Base-by-base conservation (phyloP, 2,797 vertebrate genomes). In the Chrosomus eos region DNA sequence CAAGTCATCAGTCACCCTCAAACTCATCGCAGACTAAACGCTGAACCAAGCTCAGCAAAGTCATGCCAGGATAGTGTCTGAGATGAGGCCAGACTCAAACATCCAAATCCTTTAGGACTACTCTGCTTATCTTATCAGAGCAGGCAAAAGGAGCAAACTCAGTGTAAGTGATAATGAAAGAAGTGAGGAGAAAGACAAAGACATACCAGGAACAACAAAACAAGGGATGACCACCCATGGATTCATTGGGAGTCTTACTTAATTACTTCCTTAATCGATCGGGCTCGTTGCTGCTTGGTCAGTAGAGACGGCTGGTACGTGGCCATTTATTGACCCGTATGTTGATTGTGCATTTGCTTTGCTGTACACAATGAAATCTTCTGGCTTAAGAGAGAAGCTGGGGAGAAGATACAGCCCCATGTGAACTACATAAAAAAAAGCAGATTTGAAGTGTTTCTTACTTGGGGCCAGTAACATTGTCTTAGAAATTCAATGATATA, bases 201-300 rank as follows among this genome's bases (percentile, higher is more conserved):
- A 67, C 67, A 40, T 62, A 82, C 78, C 26, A n/a, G 51, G 82
- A 75, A 83, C 53, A 80, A 81, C 70, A 78, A 88, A 81, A 88
- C 68, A 85, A 83, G 88, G 87, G 88, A 87, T 85, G 78, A 82
- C 87, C 90, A 83, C 70, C 85, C 86, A 89, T 89, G 87, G 93
- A 91, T 91, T 90, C 90, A 91, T 87, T 81, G 86, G 89, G 89
- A 90, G 81, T 85, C 87, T 89, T 91, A 86, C 89, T 92, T 94
- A 93, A 94, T 94, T 93, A 92, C 90, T 90, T 93, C 91, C 92
- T 91, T 76, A 86, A 92, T 93, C 90, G 87, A 94, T 93, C 87
- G 82, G 83, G 26, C 66, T 89, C 76, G 80, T 88, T 78, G 90
- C 72, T 90, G 92, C 87, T 86, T 81, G 84, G 89, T 91, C 92